Conservation (phyloP, 2,113 vertebrate genomes). For the Nestor notabilis region DNA sequence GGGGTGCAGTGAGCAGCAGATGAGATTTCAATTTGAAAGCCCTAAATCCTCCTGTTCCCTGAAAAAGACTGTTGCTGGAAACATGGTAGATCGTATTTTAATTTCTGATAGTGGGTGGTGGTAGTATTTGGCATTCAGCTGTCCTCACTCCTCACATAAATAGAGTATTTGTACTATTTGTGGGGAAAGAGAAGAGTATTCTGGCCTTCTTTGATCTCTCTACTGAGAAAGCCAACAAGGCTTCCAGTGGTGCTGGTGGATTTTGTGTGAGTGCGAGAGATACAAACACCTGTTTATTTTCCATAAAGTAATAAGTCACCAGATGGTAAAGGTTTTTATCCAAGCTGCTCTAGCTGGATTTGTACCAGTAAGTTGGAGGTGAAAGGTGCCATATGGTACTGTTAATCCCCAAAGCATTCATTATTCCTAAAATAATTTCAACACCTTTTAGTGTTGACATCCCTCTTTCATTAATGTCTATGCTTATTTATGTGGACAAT, state of each 20-base stretch:
- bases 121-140: background rate
- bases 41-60: background rate
- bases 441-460: slow-evolving; percentile 5
- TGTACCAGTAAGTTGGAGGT: slow-evolving; percentile 47
- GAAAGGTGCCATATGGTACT: slow-evolving; percentile 62
- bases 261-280: background rate
- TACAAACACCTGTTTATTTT: slow-evolving; percentile 28
- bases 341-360: slow-evolving; percentile 43
- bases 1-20: background rate
- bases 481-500: background rate
- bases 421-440: slow-evolving; percentile 39
- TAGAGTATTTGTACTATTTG: background rate
- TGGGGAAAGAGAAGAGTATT: background rate
- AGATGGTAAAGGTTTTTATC: slow-evolving; percentile 54
- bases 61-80: background rate
- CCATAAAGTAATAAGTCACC: slow-evolving; percentile 8
- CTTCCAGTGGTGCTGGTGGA: background rate
- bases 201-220: background rate
- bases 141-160: background rate
- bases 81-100: background rate
- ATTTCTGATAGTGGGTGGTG: background rate
- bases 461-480: background rate
- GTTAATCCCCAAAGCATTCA: slow-evolving; percentile 35
- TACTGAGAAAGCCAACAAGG: background rate
- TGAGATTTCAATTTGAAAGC: background rate